Evolutionary conservation across 2,797 vertebrate genomes (phyloP).

Genomic region (Tapera naevia): DNA sequence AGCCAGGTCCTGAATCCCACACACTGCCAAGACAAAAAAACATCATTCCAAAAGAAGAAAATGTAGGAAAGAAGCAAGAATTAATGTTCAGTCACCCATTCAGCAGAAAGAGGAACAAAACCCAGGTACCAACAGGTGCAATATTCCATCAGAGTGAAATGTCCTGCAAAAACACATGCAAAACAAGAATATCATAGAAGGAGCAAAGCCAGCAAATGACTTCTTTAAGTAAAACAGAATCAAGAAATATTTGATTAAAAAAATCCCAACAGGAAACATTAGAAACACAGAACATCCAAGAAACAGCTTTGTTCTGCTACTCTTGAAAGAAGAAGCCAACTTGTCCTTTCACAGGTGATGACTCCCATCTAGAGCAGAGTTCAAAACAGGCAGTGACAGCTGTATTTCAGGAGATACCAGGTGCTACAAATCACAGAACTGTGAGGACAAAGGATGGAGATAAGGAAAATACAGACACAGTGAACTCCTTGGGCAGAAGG

Average conservation of each 20-base stretch:
- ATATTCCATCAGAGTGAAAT: not conserved
- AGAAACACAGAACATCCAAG: not conserved
- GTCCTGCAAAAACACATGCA: not conserved
- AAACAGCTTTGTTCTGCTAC: not conserved
- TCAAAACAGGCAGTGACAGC: not conserved
- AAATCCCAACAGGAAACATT: fast-evolving
- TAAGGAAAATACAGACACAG: not conserved
- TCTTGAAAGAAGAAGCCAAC: not conserved
- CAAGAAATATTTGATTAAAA: not conserved
- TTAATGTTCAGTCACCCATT: not conserved
- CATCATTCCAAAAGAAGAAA: not conserved
- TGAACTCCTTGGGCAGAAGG: not conserved
- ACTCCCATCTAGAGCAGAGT: not conserved
- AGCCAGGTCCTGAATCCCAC: too few species aligned
- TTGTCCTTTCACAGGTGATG: not conserved
- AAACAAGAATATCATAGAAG: not conserved
- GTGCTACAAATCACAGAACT: not conserved
- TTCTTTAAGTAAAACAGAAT: not conserved
- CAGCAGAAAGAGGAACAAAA: not conserved
- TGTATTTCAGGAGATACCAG: not conserved
- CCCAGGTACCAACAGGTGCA: not conserved
- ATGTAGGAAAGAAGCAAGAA: not conserved
- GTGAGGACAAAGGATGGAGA: not conserved
- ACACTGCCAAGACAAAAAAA: not conserved
- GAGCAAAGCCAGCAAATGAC: not conserved